Evolutionary conservation across 2,888 invertebrate genomes (phyloP), one percentile per base, ranked within the genome.

Genomic region (Zootermopsis nevadensis): DNA sequence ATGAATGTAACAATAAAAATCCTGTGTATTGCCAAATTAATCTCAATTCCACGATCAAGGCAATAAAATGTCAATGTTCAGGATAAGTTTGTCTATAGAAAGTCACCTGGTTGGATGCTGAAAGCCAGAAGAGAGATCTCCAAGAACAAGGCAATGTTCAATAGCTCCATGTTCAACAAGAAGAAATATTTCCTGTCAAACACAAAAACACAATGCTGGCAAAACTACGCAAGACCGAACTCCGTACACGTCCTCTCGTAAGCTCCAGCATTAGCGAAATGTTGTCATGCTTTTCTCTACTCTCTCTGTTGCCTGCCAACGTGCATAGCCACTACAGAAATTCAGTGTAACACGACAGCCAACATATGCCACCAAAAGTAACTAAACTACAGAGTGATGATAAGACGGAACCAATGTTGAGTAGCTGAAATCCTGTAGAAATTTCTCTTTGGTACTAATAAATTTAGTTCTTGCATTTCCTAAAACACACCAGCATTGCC

Each of bases 101-200:
- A 6, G 33, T 69, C 69, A 69, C 69, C 69, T 69, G 69, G 19
- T 22, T 31, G 69, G 69, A 69, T 69, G 33, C 69, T 33, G 69
- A 69, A 6, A 30, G 69, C 69, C 2, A 69, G 33, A 1, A 69
- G 69, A 4, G 19, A 22, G 33, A 69, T 7, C 69, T 69, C 31
- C 30, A 69, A 30, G 22, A 22, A 22, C 7, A 69, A 31, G 22
- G 69, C 69, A 69, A 33, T 30, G 10, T 0, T 10, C 10, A 31
- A 33, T 22, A 31, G 33, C 33, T 22, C 31, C 69, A 69, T 69
- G 12, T 2, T 69, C 69, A 31, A 8, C 2, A 60, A n/a, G 27
- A 10, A 8, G 27, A 10, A 8, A 60, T 27, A 15, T 27, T 60
- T 6, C n/a, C 33, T 31, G 69, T 31, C 7, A 31, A 69, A 33